Conservation (phyloP, 2,888 invertebrate genomes). For the Melinopterus prodromus region DNA sequence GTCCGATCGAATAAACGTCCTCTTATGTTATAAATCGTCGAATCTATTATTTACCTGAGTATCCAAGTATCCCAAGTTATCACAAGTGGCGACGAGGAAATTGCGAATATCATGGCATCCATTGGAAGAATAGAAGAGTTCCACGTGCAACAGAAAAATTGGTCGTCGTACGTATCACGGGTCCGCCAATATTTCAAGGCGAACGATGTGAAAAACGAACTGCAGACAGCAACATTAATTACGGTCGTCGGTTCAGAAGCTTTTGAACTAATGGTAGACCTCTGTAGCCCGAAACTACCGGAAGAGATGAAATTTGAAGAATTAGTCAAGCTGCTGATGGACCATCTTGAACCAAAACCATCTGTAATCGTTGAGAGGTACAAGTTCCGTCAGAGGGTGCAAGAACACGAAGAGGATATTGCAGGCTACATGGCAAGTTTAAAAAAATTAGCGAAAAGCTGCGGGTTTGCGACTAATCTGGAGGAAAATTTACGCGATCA, state of each 20-base stretch:
- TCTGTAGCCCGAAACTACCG: slow-evolving; percentile 39
- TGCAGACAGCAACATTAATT: slow-evolving; percentile 26
- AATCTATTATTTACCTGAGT: background rate
- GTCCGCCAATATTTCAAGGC: background rate
- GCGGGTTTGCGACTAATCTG: slow-evolving; percentile 16
- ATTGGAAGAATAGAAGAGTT: background rate
- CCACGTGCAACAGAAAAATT: background rate
- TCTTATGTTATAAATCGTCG: no score
- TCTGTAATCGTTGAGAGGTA: slow-evolving; percentile 20
- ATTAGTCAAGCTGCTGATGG: slow-evolving; percentile 10
- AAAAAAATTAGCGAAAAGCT: slow-evolving; percentile 19
- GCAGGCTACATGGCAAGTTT: background rate
- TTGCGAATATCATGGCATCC: background rate
- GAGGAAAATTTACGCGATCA: slow-evolving; percentile 17
- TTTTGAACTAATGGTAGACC: slow-evolving; percentile 38
- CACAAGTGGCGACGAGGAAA: background rate
- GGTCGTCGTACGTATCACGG: background rate
- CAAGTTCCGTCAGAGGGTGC: slow-evolving; percentile 12
- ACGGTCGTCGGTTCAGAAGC: slow-evolving; percentile 32
- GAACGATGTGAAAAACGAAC: background rate
- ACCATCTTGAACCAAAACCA: slow-evolving; percentile 11
- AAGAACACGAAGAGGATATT: slow-evolving; percentile 10
- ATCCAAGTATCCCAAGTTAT: background rate
- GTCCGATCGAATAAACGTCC: no score
- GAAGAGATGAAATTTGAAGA: slow-evolving; percentile 26